Base-by-base conservation (phyloP, 2,888 invertebrate genomes). In the Caprella mutica region DNA sequence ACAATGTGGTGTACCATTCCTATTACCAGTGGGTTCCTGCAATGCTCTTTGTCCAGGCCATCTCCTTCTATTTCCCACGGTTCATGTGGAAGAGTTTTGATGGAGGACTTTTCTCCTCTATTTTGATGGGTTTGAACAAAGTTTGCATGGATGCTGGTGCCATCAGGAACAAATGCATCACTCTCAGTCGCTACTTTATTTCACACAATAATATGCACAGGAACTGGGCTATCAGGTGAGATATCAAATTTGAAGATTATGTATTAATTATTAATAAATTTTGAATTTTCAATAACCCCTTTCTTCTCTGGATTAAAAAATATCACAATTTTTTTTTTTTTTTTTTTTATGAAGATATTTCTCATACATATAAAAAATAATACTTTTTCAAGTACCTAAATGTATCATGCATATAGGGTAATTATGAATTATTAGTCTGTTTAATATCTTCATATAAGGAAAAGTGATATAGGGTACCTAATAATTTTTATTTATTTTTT, bases 11-110 rank as follows among this genome's bases (percentile, higher is more conserved):
- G 62, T 85, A 83, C 69, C 90, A 91, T 71, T 82, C 88, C 58
- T 91, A 91, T 74, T 91, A 91, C 72, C 91, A 91, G 73, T 91
- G 91, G 91, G 90, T 91, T 68, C 89, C 90, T 3, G 90, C 91
- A 72, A 83, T 89, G 76, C 76, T 91, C 35, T 90, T 91, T 75
- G 46, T 65, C 24, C 65, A 65, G 44, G 65, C 59, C 27, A 33
- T 65, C 43, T 43, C 56, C 42, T 65, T 65, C 55, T 65, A 61
- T 29, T 12, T 59, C 2, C 65, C 65, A 2, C 52, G 56, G 71
- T 86, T 52, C 89, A 88, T 14, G 88, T 91, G 90, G 90, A 89
- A 89, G 74, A 86, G 85, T 72, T 85, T 87, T 84, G 90, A 90
- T 73, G 87, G 89, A 70, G 86, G 86, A 62, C 88, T 88, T 74